A percentile compares a stretch with the other conserved stretches of the same genome.
phyloP scores from a whole-genome alignment of 2,797 vertebrate genomes.

The Borostomias antarcticus region DNA sequence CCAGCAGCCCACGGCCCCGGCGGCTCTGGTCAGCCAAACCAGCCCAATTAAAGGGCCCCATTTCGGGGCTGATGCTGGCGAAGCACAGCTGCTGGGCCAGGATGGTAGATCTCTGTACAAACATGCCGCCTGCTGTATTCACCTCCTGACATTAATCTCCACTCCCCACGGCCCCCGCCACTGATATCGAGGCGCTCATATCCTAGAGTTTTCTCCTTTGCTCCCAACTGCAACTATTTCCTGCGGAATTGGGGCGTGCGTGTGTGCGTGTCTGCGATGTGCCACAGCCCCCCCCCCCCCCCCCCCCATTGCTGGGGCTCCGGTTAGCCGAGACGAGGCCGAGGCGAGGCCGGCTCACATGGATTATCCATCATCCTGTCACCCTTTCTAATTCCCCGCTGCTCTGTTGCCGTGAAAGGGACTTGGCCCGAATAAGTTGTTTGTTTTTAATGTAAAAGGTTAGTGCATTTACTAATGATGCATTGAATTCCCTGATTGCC shows the following conservation, averaged over 20 bases:
- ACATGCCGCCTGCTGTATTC: constrained; percentile 34
- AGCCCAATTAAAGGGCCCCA: constrained; percentile 62
- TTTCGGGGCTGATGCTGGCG: constrained; percentile 36
- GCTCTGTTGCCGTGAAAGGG: constrained; percentile 43
- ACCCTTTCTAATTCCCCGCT: constrained; percentile 52
- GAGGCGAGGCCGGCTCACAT: constrained; percentile 28
- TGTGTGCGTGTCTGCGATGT: too few relatives aligned
- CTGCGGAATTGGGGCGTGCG: constrained; percentile 48
- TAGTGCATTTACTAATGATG: constrained; percentile 55
- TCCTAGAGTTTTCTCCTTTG: constrained; percentile 28
- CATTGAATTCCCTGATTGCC: constrained; percentile 43
- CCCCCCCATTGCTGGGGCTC: constrained; percentile 13
- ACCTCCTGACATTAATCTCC: constrained; percentile 32
- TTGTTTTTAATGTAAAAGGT: constrained; percentile 63
- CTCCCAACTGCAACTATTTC: constrained; percentile 6
- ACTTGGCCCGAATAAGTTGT: constrained; percentile 64
- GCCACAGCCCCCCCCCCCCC: constrained; percentile 21
- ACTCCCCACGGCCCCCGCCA: not conserved
- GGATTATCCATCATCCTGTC: constrained; percentile 72
- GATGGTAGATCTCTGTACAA: constrained; percentile 57
- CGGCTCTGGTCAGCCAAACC: constrained; percentile 58
- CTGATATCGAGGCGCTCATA: constrained; percentile 30
- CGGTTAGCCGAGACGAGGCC: constrained; percentile 41
- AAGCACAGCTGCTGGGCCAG: constrained; percentile 46
- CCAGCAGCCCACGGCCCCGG: constrained; percentile 19